Base-by-base conservation (phyloP, 1,140 invertebrate genomes). In the Telenomus remus region DNA sequence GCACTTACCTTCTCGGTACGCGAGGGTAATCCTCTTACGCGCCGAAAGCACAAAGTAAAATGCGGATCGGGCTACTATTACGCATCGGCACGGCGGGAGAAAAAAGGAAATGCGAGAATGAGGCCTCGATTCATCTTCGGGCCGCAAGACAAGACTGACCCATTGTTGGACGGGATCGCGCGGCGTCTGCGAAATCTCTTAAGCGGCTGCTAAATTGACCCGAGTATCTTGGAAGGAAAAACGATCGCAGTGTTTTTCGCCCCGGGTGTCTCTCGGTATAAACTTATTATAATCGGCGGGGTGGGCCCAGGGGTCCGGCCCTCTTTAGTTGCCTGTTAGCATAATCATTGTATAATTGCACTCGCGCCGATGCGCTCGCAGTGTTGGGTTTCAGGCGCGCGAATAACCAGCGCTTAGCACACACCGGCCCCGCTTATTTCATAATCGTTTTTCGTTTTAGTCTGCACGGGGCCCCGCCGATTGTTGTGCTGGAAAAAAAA, bases 21-120 rank as follows among this genome's bases (percentile, higher is more conserved):
- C 53, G 60, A 49, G 47, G 35, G 73, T 87, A 87, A 87, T 86
- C 86, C 84, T 85, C 86, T 87, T 87, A 86, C 76, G 81, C 79
- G 79, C 59, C 72, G 79, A 78, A 81, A 65, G 84, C 79, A 85
- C 82, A 86, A 87, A 85, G 85, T 85, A 86, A 86, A 87, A 85
- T 86, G 60, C 66, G 79, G 75, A 73, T 80, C 63, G 72, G 74
- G 66, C 75, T 69, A 70, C 76, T 82, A 82, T 83, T 85, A 81
- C 81, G 81, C 77, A 80, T 81, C 80, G 78, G 63, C 64, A 77
- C 64, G 69, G 12, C 63, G 66, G 35, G 47, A 73, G 69, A 48
- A 74, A 72, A 68, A 77, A 69, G 60, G 54, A 78, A 75, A 76
- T 47, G 35, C 47, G 59, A 53, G 54, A 33, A 53, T 34, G 56